phyloP scores from a whole-genome alignment of 2,113 vertebrate species.

The Elephas maximus region DNA sequence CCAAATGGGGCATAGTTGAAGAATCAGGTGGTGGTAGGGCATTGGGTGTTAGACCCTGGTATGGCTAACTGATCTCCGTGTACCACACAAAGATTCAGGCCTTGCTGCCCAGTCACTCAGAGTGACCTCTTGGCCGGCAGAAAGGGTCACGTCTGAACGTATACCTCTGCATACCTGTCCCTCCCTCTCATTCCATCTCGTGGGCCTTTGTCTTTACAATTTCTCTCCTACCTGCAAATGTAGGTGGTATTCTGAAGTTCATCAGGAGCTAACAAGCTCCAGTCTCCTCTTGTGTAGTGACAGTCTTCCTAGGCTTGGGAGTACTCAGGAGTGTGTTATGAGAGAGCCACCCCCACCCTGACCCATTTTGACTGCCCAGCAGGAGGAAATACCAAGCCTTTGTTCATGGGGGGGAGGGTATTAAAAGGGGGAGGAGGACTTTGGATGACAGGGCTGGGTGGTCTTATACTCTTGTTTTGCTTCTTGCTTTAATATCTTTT shows the following conservation, averaged over 20 bases:
- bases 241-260: not conserved
- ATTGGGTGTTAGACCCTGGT: not conserved
- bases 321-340: not conserved
- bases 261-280: not conserved
- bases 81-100: not conserved
- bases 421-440: not conserved
- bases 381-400: not conserved
- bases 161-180: not conserved
- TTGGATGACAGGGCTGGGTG: not conserved
- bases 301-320: not conserved
- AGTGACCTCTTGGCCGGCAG: not conserved
- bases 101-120: not conserved
- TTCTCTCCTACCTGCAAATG: not conserved
- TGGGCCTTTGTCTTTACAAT: not conserved
- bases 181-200: not conserved
- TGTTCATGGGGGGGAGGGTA: not conserved
- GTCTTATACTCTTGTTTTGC: not conserved
- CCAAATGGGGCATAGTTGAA: not conserved
- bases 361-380: not conserved
- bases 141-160: not conserved
- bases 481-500: constrained; percentile 21
- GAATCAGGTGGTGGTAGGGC: not conserved
- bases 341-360: not conserved
- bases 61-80: not conserved
- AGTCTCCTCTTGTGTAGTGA: not conserved